Evolutionary conservation across 2,797 vertebrate genomes (phyloP), one percentile per base, ranked within the genome.

Genomic region (Buphagus erythrorhynchus): DNA sequence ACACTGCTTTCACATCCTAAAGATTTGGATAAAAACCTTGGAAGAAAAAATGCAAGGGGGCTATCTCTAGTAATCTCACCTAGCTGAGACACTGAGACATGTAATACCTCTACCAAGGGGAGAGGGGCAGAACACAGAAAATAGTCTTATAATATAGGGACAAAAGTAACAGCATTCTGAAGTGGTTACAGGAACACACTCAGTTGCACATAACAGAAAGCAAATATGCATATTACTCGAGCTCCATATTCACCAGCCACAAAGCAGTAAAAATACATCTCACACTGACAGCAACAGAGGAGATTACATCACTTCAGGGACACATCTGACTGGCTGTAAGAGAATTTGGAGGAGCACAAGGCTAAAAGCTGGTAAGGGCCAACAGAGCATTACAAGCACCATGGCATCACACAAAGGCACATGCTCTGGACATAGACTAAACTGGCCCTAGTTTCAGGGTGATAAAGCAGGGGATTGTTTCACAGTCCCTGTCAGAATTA

Each of bases 401-500:
- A 69, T 9, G 38, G 76, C 52, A 62, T 36, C 1, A 1, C 21
- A 75, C 42, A 80, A 71, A 80, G 66, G 40, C 46, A 78, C 18
- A n/a, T 5, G 22, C 19, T 61, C 35, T 52, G 52, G 48, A 43
- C 24, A 42, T 3, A 94, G 48, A 75, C 66, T 83, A 79, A 90
- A 93, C 43, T 52, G 36, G 51, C 7, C 40, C 11, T n/a, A 69
- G 45, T 48, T 75, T 61, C 71, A 84, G 73, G 33, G 40, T 52
- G 40, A 52, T 54, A 69, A 84, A 93, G 82, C 13, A 82, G 51
- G n/a, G 28, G 51, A 84, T 72, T 88, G 66, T 93, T 96, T 72
- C 76, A 91, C 43, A 95, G 75, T 14, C n/a, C 13, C 33, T 67
- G 67, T 13, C 45, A 71, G 82, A 84, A 86, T 54, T 86, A 67